phyloP scores from a whole-genome alignment of 2,797 vertebrate species.

The Clarias platycephalus region DNA sequence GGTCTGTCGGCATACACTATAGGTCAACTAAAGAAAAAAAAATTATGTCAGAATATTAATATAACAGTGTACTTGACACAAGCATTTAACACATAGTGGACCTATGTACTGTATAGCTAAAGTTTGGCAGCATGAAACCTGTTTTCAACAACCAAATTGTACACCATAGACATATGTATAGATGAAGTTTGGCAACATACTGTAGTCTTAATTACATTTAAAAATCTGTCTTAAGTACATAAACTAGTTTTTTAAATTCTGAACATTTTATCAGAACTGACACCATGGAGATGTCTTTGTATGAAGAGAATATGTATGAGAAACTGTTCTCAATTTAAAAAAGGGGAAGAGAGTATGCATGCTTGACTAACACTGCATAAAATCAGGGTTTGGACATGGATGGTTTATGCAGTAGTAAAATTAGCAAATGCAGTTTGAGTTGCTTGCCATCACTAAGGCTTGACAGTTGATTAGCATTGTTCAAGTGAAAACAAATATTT shows the following conservation, averaged over 20 bases:
- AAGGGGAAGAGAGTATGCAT: slow-evolving; percentile 10
- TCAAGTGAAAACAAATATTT: background rate
- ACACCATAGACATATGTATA: background rate
- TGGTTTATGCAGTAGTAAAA: background rate
- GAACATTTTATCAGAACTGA: background rate
- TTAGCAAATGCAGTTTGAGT: background rate
- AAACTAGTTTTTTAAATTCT: background rate
- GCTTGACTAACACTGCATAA: slow-evolving; percentile 8
- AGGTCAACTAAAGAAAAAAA: background rate
- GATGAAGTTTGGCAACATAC: background rate
- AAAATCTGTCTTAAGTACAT: background rate
- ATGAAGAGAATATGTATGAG: background rate
- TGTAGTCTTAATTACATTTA: background rate
- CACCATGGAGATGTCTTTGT: background rate
- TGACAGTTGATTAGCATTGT: background rate
- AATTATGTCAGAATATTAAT: background rate
- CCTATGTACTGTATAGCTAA: background rate
- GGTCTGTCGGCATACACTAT: background rate
- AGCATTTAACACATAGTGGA: background rate
- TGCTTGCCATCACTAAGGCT: background rate
- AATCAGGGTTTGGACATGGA: background rate
- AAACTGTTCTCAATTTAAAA: background rate
- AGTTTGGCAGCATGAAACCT: background rate
- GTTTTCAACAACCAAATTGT: background rate
- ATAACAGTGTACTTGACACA: background rate